phyloP scores from a whole-genome alignment of 2,888 invertebrate genomes.

The Tetheella fluctuosa region DNA sequence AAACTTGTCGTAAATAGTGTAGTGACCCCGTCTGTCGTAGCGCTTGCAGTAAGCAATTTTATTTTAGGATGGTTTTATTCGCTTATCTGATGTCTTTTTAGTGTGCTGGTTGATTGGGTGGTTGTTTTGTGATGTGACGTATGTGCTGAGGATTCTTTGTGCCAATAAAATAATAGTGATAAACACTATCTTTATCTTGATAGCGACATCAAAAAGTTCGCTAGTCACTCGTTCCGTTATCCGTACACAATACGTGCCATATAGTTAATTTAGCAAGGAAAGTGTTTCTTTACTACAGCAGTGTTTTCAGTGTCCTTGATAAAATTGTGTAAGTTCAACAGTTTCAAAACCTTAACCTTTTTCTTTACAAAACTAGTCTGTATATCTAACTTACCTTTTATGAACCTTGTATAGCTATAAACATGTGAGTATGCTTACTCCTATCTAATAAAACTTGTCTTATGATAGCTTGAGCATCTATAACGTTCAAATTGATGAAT shows the following conservation, averaged over 20 bases:
- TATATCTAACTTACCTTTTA: slow-evolving; percentile 30
- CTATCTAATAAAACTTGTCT: background rate
- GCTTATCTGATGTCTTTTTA: slow-evolving; percentile 54
- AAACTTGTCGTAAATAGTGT: slow-evolving; percentile 41
- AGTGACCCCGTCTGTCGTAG: slow-evolving; percentile 48
- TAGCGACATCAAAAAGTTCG: slow-evolving; percentile 58
- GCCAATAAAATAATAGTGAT: slow-evolving; percentile 71
- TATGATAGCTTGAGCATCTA: background rate
- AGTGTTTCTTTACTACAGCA: slow-evolving; percentile 38
- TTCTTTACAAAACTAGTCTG: slow-evolving; percentile 27
- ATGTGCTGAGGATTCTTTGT: slow-evolving; percentile 66
- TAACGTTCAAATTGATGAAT: too few relatives aligned
- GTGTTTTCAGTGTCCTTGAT: slow-evolving; percentile 22
- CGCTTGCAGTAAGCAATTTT: slow-evolving; percentile 48
- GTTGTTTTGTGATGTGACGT: slow-evolving; percentile 72
- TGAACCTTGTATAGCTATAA: slow-evolving; percentile 20
- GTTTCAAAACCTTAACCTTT: slow-evolving; percentile 11
- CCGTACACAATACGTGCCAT: slow-evolving; percentile 24
- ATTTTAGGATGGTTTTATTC: slow-evolving; percentile 56
- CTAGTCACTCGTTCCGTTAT: slow-evolving; percentile 39
- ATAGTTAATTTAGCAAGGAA: slow-evolving; percentile 34
- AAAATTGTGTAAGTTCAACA: slow-evolving; percentile 35
- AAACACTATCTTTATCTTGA: slow-evolving; percentile 53
- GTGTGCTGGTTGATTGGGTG: slow-evolving; percentile 49
- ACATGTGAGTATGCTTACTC: background rate